Evolutionary conservation across 2,797 vertebrate genomes (phyloP).

Genomic region (Simalia tracyae): DNA sequence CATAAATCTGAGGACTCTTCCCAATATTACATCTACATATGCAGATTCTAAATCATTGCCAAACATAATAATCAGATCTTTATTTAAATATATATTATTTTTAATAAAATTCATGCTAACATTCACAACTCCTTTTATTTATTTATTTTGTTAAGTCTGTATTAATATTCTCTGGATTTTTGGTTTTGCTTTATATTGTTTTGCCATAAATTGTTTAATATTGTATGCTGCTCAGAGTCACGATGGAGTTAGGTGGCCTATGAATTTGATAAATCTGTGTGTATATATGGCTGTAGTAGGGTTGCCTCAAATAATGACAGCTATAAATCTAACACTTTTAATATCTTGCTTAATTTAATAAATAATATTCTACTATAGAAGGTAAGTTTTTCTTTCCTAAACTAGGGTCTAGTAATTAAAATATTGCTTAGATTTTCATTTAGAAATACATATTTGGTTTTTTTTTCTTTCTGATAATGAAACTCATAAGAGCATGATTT

Average conservation of each 20-base stretch:
- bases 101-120: neutral
- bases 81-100: neutral
- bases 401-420: neutral
- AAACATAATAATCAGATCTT: neutral
- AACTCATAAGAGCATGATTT: neutral
- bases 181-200: neutral
- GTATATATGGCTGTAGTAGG: neutral
- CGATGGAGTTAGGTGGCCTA: neutral
- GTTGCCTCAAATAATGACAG: neutral
- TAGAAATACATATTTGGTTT: neutral
- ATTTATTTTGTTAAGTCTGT: neutral
- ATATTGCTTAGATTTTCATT: neutral
- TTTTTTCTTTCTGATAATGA: neutral
- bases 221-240: neutral
- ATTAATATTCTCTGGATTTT: neutral
- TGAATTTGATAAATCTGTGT: neutral
- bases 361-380: neutral
- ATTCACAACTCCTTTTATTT: neutral
- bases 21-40: neutral
- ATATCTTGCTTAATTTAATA: neutral
- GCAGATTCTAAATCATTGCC: neutral
- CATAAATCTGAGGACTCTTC: neutral
- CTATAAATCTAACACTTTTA: neutral
- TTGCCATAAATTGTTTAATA: neutral
- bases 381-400: neutral